These are phyloP conservation scores for Nymphalis urticae DNA, from an alignment of 2,888 invertebrate species.

Conservation along the genomic window DNA sequence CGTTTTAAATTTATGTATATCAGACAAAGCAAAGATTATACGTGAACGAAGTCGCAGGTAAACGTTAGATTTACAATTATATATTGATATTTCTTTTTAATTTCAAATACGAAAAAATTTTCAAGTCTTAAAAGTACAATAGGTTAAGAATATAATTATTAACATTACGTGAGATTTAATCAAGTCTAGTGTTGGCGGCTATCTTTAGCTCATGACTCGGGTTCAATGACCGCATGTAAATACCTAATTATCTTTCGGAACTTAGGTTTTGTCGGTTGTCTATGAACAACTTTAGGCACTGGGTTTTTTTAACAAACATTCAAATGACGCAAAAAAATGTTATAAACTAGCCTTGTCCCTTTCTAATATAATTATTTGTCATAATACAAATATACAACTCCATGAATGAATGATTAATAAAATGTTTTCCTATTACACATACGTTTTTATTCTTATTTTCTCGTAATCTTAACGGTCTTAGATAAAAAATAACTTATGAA, in stretches of 20 bases:
- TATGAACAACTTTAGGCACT: conserved; percentile 5
- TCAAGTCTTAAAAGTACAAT: background rate
- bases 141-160: conserved; percentile 5
- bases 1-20: no score
- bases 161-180: conserved; percentile 15
- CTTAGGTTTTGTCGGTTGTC: conserved; percentile 22
- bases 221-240: conserved; percentile 39
- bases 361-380: no score
- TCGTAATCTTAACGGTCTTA: background rate
- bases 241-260: conserved; percentile 34
- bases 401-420: background rate
- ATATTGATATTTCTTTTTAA: background rate
- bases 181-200: conserved; percentile 28
- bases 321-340: background rate
- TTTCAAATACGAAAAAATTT: background rate
- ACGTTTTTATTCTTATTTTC: background rate
- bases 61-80: background rate
- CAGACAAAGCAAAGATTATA: no score
- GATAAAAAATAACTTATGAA: background rate
- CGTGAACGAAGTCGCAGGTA: no score
- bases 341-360: background rate
- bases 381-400: no score
- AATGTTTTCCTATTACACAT: background rate
- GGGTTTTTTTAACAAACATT: background rate
- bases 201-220: conserved; percentile 37